Base-by-base conservation (phyloP, 2,797 vertebrate genomes). In the Liparis tanakae region DNA sequence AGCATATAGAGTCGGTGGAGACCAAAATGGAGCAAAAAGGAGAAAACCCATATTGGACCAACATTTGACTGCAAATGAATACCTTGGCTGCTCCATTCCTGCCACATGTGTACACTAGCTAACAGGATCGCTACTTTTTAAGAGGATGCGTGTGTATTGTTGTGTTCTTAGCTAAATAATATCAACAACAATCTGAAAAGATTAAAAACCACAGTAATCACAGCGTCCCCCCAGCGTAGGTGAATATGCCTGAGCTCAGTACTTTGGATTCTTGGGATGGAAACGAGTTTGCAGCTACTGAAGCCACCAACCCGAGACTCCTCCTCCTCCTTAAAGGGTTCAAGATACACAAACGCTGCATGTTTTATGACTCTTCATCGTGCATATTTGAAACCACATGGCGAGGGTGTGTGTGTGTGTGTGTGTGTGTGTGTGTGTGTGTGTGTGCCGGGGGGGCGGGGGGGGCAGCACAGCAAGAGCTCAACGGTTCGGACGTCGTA, bases 381-480 rank as follows among this genome's bases (percentile, higher is more conserved):
- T 50, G 34, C 64, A 78, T 74, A 37, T 70, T 61, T 63, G 65
- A 76, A 74, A 82, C 70, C 74, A 80, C 71, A 74, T 59, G n/a
- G n/a, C n/a, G n/a, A n/a, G n/a, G n/a, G n/a, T n/a, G n/a, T n/a
- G n/a, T n/a, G n/a, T n/a, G n/a, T n/a, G n/a, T n/a, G n/a, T n/a
- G n/a, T n/a, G n/a, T n/a, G n/a, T n/a, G n/a, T n/a, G n/a, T n/a
- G n/a, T n/a, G n/a, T n/a, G n/a, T n/a, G n/a, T n/a, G n/a, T n/a
- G n/a, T n/a, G n/a, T n/a, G n/a, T n/a, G n/a, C n/a, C n/a, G n/a
- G n/a, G n/a, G n/a, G n/a, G n/a, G n/a, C n/a, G n/a, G n/a, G n/a
- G n/a, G n/a, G n/a, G n/a, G n/a, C 25, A 76, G 76, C 66, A 63
- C 78, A 82, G 76, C 81, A 44, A 85, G 83, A 85, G 85, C 79